Percentiles rank a stretch among this genome's conserved stretches.
Conservation (phyloP, 2,113 vertebrate genomes). For the Corythaixoides concolor region DNA sequence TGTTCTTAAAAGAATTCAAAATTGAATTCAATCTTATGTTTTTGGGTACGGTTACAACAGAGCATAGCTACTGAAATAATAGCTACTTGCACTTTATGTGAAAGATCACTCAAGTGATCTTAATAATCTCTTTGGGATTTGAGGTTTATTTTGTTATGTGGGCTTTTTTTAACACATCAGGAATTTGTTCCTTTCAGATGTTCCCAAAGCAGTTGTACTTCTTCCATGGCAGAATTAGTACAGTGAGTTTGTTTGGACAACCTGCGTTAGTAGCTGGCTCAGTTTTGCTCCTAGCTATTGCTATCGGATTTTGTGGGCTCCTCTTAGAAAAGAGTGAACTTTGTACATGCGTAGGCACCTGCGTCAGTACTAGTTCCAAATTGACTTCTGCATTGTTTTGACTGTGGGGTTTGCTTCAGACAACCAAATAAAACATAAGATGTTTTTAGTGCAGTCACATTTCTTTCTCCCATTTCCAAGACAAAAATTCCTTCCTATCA, state of each 20-base stretch:
- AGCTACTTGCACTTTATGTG: background rate
- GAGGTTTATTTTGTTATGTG: background rate
- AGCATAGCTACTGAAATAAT: background rate
- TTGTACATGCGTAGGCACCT: accelerated
- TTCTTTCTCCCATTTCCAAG: background rate
- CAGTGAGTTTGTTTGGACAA: background rate
- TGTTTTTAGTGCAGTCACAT: background rate
- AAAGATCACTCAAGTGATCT: background rate
- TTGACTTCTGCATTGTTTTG: background rate
- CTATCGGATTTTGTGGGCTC: background rate
- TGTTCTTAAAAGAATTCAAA: background rate
- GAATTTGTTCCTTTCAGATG: background rate
- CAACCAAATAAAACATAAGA: background rate
- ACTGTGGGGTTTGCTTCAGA: background rate
- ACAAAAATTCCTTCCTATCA: background rate
- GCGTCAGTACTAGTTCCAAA: background rate
- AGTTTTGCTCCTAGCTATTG: background rate
- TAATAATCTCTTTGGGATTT: background rate
- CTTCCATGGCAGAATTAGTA: background rate
- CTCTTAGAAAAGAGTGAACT: background rate
- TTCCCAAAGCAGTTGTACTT: background rate
- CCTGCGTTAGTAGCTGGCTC: background rate
- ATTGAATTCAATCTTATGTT: background rate
- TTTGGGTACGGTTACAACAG: background rate
- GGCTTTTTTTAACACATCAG: background rate